A percentile compares a stretch with the other conserved stretches of the same genome.
Conservation (phyloP, 2,797 vertebrate genomes). For the Sparidentex hasta region DNA sequence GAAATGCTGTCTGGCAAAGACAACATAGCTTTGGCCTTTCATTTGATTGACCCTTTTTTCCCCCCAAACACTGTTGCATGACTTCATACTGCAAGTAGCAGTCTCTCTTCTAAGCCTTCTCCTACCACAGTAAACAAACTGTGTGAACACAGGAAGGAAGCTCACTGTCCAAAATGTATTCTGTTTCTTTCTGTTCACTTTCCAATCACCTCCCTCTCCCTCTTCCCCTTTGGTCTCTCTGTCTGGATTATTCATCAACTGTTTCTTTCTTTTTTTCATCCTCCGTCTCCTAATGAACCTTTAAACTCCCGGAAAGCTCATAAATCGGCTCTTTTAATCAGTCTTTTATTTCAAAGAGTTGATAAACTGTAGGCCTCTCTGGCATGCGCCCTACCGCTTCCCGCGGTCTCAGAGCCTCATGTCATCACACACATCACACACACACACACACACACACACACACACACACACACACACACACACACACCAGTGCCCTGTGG, state of each 20-base stretch:
- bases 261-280: constrained; percentile 28
- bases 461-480: constrained; percentile 32
- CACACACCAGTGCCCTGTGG: constrained; percentile 55
- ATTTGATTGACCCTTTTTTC: constrained; percentile 37
- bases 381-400: constrained; percentile 64
- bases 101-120: constrained; percentile 23
- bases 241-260: constrained; percentile 60
- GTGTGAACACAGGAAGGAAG: constrained; percentile 12
- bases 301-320: constrained; percentile 69
- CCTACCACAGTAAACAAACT: constrained; percentile 21
- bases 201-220: neutral
- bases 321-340: constrained; percentile 80
- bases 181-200: constrained; percentile 27
- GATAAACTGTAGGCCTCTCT: constrained; percentile 61
- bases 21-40: constrained; percentile 41
- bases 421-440: constrained; percentile 46
- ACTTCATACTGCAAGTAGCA: constrained; percentile 31
- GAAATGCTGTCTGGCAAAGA: neutral
- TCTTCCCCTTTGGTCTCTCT: constrained; percentile 9
- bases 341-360: constrained; percentile 62
- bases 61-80: neutral
- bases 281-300: constrained; percentile 68
- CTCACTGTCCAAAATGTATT: constrained; percentile 23
- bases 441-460: constrained; percentile 32
- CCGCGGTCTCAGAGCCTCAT: constrained; percentile 51